Percentiles rank a stretch among this genome's conserved stretches.
Evolutionary conservation across 2,888 invertebrate genomes (phyloP).

Genomic region (Nudaria mundana): DNA sequence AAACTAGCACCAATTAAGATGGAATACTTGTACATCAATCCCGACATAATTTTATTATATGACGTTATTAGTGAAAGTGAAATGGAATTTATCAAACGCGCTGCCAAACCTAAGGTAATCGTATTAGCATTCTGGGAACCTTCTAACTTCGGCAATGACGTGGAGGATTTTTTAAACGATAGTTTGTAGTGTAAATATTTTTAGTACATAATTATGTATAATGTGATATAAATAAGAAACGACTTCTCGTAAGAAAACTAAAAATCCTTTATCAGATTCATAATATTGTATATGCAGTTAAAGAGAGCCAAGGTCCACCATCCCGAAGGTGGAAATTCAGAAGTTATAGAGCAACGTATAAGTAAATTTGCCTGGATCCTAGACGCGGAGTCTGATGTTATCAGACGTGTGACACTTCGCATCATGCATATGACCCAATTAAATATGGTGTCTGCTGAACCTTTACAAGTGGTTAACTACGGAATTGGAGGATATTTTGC

Average conservation of each 20-base stretch:
- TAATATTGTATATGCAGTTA: conserved; percentile 81
- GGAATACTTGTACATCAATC: conserved; percentile 90
- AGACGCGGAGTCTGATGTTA: conserved; percentile 88
- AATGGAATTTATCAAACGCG: conserved; percentile 90
- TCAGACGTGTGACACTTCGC: conserved; percentile 88
- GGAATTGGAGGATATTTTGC: conserved; percentile 99
- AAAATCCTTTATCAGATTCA: too few species aligned
- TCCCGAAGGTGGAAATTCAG: conserved; percentile 93
- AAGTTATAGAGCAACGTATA: conserved; percentile 96
- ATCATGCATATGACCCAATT: conserved; percentile 94
- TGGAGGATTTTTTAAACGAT: too few species aligned
- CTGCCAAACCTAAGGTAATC: conserved; percentile 92
- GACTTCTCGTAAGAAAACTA: too few species aligned
- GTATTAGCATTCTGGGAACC: too few species aligned
- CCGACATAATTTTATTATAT: conserved; percentile 92
- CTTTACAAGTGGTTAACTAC: conserved; percentile 98
- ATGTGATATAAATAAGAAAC: too few species aligned
- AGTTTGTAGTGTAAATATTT: too few species aligned
- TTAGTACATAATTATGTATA: too few species aligned
- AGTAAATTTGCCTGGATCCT: conserved; percentile 99
- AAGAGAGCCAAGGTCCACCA: conserved; percentile 97
- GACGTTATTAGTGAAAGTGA: conserved; percentile 94
- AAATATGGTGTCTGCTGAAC: conserved; percentile 94
- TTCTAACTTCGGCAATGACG: too few species aligned
- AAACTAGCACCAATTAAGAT: conserved; percentile 90